A percentile compares a stretch with the other conserved stretches of the same genome.
Conservation (phyloP, 1,140 invertebrate species). For the Nephotettix cincticeps region DNA sequence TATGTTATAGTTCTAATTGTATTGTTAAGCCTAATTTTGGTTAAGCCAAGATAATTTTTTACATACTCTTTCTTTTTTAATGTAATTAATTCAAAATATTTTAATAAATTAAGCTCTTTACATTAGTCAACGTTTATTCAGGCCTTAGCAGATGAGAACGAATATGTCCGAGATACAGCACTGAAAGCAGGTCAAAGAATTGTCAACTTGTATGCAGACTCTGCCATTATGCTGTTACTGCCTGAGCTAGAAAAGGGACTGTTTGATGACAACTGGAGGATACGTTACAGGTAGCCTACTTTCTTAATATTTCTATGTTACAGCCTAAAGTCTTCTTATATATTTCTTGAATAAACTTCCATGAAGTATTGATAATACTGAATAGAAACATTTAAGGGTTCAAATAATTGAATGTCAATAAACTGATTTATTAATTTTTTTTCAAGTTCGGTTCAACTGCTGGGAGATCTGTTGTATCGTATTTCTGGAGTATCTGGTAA, state of each 20-base stretch:
- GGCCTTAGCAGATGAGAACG: constrained; percentile 97
- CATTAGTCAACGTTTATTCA: constrained; percentile 39
- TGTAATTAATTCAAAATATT: too few relatives aligned
- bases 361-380: too few relatives aligned
- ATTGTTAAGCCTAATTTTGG: too few relatives aligned
- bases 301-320: too few relatives aligned
- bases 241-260: constrained; percentile 93
- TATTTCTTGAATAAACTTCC: too few relatives aligned
- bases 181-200: constrained; percentile 95
- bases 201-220: constrained; percentile 94
- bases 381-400: too few relatives aligned
- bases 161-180: constrained; percentile 97
- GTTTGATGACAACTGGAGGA: constrained; percentile 98
- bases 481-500: constrained; percentile 98
- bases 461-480: constrained; percentile 95
- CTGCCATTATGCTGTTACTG: constrained; percentile 89
- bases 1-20: too few relatives aligned
- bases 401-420: too few relatives aligned
- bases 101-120: too few relatives aligned
- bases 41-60: too few relatives aligned
- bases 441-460: constrained; percentile 86
- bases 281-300: constrained; percentile 80
- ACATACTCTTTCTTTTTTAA: too few relatives aligned
- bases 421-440: neutral
- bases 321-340: too few relatives aligned